Percentiles rank a stretch among this genome's conserved stretches.
These are phyloP conservation scores for Cephus nigrinus DNA, from an alignment of 2,888 invertebrate genomes.

Conservation along the genomic window DNA sequence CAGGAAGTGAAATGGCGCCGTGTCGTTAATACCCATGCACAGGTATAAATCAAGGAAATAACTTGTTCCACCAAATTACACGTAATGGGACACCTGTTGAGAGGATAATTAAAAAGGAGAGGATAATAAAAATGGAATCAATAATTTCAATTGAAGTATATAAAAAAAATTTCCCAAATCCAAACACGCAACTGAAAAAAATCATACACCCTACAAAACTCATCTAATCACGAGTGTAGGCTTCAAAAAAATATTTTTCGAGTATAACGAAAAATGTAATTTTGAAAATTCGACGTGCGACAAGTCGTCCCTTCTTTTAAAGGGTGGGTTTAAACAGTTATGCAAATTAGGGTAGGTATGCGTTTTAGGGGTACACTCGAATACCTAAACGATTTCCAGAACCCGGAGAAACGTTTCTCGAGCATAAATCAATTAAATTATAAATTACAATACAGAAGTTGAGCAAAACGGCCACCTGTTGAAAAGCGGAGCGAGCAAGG, in stretches of 20 bases:
- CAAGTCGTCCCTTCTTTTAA: neutral
- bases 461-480: constrained; percentile 65
- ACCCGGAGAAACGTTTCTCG: constrained; percentile 6
- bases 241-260: neutral
- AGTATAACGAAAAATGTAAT: neutral
- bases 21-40: neutral
- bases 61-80: neutral
- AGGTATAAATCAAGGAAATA: neutral
- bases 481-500: constrained; percentile 50
- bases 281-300: neutral
- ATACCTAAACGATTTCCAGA: neutral
- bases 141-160: neutral
- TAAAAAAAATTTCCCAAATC: too few species aligned
- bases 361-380: neutral
- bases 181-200: too few species aligned
- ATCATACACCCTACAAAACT: too few species aligned
- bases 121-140: neutral
- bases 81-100: neutral
- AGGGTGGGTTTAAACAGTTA: neutral
- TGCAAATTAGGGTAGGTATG: neutral
- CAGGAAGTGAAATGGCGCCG: neutral
- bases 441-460: constrained; percentile 64
- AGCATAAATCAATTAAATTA: constrained; percentile 64
- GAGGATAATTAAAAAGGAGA: neutral
- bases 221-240: neutral